phyloP scores from a whole-genome alignment of 2,113 vertebrate genomes.

The Columba livia region DNA sequence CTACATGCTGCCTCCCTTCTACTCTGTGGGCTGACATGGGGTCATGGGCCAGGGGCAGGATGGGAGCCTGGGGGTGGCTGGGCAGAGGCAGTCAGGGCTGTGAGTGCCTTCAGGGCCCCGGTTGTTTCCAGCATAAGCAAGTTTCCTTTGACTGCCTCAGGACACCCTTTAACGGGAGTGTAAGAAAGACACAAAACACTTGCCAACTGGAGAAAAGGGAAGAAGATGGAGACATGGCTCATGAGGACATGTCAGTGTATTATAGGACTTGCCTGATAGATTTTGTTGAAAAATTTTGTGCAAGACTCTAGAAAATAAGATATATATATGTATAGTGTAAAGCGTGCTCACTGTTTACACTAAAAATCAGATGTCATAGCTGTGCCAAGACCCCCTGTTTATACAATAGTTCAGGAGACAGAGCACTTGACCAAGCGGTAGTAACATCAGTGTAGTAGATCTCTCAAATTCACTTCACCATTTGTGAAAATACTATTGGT shows the following conservation, averaged over 20 bases:
- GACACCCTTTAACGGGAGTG: rapidly evolving
- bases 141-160: neutral
- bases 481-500: neutral
- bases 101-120: neutral
- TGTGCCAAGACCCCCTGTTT: neutral
- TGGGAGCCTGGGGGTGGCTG: rapidly evolving
- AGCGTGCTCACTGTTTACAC: neutral
- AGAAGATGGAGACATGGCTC: neutral
- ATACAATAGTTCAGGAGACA: neutral
- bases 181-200: neutral
- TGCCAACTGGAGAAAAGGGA: neutral
- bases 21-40: neutral
- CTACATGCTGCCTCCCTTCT: neutral
- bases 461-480: neutral
- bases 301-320: neutral
- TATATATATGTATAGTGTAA: neutral
- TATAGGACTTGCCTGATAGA: neutral
- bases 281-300: neutral
- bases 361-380: neutral
- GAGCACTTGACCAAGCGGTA: neutral
- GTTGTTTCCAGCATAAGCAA: neutral
- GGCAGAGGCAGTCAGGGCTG: neutral
- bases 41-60: neutral
- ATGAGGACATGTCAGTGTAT: neutral
- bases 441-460: neutral